These are phyloP conservation scores for Eumerus sabulonum DNA, from an alignment of 2,888 invertebrate genomes.

Conservation along the genomic window DNA sequence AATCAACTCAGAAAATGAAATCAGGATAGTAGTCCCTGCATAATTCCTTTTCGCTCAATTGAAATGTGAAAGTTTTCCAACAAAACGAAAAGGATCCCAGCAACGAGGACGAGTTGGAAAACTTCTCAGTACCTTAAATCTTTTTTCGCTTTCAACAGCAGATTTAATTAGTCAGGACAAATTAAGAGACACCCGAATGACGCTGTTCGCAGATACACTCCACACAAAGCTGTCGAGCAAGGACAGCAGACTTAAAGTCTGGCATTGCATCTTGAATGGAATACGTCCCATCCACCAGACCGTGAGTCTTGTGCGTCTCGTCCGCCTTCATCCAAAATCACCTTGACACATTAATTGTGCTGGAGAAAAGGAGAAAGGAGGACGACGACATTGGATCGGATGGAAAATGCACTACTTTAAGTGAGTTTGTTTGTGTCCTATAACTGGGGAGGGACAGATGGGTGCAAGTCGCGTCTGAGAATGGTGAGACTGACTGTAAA, in stretches of 20 bases:
- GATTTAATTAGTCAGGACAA: slow-evolving; percentile 26
- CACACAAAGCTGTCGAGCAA: too few species aligned
- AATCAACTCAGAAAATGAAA: too few species aligned
- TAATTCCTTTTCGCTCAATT: too few species aligned
- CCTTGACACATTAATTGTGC: slow-evolving; percentile 56
- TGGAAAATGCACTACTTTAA: slow-evolving; percentile 13
- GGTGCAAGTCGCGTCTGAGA: not conserved
- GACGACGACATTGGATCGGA: not conserved
- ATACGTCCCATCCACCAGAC: slow-evolving; percentile 34
- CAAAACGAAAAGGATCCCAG: too few species aligned
- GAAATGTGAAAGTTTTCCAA: too few species aligned
- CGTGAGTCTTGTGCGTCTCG: slow-evolving; percentile 8
- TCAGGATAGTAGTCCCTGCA: too few species aligned
- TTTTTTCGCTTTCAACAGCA: slow-evolving; percentile 6
- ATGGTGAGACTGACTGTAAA: slow-evolving; percentile 28
- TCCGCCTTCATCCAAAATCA: too few species aligned
- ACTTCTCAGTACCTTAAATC: too few species aligned
- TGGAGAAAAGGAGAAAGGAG: slow-evolving; percentile 7
- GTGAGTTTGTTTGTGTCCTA: slow-evolving; percentile 34
- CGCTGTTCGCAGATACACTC: not conserved
- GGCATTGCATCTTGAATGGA: not conserved
- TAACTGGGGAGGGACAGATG: not conserved
- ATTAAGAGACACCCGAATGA: not conserved
- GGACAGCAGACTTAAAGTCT: too few species aligned
- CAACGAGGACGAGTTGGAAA: too few species aligned